These are phyloP conservation scores for Megastigmus dorsalis DNA, from an alignment of 2,888 invertebrate genomes.

Conservation along the genomic window DNA sequence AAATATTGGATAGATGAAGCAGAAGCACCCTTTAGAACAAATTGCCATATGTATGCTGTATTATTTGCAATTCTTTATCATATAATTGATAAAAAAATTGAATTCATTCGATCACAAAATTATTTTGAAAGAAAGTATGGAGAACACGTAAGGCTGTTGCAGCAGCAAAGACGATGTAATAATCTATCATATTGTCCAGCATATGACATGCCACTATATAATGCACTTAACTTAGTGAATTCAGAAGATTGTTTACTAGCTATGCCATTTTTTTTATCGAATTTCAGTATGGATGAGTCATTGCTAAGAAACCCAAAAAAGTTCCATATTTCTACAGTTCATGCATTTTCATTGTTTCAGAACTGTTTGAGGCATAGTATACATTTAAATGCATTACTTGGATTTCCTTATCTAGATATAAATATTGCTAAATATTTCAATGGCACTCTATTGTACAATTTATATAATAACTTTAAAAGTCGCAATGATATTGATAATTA, in stretches of 20 bases:
- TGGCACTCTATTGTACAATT: constrained; percentile 86
- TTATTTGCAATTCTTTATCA: constrained; percentile 78
- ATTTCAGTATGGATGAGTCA: constrained; percentile 78
- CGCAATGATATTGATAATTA: constrained; percentile 77
- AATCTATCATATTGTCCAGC: background rate
- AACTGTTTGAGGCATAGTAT: constrained; percentile 78
- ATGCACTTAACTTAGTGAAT: constrained; percentile 76
- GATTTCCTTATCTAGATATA: constrained; percentile 77
- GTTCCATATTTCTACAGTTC: constrained; percentile 78
- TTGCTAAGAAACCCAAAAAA: constrained; percentile 76
- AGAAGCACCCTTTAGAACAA: constrained; percentile 71
- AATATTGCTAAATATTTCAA: constrained; percentile 81
- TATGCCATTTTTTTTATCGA: constrained; percentile 77
- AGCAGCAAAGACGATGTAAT: background rate
- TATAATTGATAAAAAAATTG: constrained; percentile 78
- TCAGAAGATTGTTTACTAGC: constrained; percentile 78
- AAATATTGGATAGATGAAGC: constrained; percentile 78
- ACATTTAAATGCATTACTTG: constrained; percentile 81
- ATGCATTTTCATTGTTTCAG: constrained; percentile 82
- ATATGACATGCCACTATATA: constrained; percentile 67
- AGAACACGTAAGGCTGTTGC: constrained; percentile 61
- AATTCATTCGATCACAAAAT: constrained; percentile 75
- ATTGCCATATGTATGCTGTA: constrained; percentile 77
- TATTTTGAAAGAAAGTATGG: constrained; percentile 76
- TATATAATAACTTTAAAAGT: constrained; percentile 79